Percentiles rank a stretch among this genome's conserved stretches.
Conservation (phyloP, 2,113 vertebrate species). For the Siniperca chuatsi region DNA sequence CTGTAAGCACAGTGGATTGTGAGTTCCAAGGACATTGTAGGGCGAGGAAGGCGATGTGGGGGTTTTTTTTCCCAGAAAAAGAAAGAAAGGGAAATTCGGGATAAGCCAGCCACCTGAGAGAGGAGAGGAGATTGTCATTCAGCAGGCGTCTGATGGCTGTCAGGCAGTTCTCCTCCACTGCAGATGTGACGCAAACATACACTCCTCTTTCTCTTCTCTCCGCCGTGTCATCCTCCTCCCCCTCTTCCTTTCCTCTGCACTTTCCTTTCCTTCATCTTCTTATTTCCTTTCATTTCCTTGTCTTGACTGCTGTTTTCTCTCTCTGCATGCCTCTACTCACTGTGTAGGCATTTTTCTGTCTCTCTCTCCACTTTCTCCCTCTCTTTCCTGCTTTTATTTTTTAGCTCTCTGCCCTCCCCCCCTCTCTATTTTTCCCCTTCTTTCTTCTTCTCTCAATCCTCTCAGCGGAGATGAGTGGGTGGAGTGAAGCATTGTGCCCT, state of each 20-base stretch:
- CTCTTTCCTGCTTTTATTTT: background rate
- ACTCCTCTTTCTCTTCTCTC: conserved; percentile 56
- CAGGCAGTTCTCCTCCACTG: conserved; percentile 80
- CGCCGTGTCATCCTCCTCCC: conserved; percentile 57
- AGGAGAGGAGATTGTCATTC: conserved; percentile 77
- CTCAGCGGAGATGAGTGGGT: conserved; percentile 78
- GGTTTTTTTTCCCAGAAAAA: conserved; percentile 12
- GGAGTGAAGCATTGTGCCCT: conserved; percentile 76
- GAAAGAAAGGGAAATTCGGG: conserved; percentile 1
- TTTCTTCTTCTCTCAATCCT: conserved; percentile 57
- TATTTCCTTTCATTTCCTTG: conserved; percentile 35
- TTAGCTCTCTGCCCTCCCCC: conserved; percentile 39
- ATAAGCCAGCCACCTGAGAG: conserved; percentile 64
- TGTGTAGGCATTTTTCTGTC: conserved; percentile 24
- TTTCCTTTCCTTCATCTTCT: conserved; percentile 23
- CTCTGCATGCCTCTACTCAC: background rate
- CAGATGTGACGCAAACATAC: conserved; percentile 77
- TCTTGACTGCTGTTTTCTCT: conserved; percentile 21
- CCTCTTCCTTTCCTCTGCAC: conserved; percentile 7
- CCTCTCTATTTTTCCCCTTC: conserved; percentile 35
- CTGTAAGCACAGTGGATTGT: background rate
- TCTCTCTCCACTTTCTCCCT: background rate
- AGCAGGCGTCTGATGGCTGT: conserved; percentile 75
- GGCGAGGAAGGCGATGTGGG: conserved; percentile 6
- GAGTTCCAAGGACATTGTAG: conserved; percentile 62